Base-by-base conservation (phyloP, 2,888 invertebrate genomes). In the Drosophila basisetae region DNA sequence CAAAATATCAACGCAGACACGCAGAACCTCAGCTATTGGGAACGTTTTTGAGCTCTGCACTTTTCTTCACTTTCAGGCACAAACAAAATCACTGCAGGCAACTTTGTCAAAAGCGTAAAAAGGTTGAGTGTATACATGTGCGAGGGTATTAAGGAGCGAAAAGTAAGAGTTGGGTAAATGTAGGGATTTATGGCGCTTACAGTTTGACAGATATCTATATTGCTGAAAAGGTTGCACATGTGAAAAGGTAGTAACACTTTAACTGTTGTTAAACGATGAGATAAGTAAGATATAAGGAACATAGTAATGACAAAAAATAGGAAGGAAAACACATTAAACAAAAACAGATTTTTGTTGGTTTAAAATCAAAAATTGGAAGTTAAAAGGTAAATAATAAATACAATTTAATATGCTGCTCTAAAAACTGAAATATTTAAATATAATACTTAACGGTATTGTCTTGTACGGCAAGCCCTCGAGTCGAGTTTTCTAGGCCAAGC, bases 1-100 rank as follows among this genome's bases (percentile, higher is more conserved):
- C 55, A 54, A 66, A 55, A 62, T 77, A 72, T 75, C 79, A 84
- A 83, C 65, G 64, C 65, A 55, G 59, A 55, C 37, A 35, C 35
- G 16, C 33, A 41, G 31, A 41, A 33, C 37, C 39, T 22, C 30
- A 5, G 58, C 52, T 49, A 41, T 60, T 50, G 28, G 69, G 64
- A 77, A 83, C 70, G 79, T 78, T 71, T 73, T 49, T 53, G 62
- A 73, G 84, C 75, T 83, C 65, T 75, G 64, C 74, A 68, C 58
- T 68, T 74, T 82, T 65, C 39, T 50, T 47, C 49, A 55, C 31
- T 35, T 65, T 28, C 25, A 37, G 28, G 49, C 22, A 30, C 25
- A 52, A 41, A 16, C n/a, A 53, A 58, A 77, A 56, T 64, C 55
- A 54, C 55, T 37, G 39, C 47, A 39, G 53, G 50, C 54, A 63